Conservation (phyloP, 2,888 invertebrate species). For the Blastobasis adustella region DNA sequence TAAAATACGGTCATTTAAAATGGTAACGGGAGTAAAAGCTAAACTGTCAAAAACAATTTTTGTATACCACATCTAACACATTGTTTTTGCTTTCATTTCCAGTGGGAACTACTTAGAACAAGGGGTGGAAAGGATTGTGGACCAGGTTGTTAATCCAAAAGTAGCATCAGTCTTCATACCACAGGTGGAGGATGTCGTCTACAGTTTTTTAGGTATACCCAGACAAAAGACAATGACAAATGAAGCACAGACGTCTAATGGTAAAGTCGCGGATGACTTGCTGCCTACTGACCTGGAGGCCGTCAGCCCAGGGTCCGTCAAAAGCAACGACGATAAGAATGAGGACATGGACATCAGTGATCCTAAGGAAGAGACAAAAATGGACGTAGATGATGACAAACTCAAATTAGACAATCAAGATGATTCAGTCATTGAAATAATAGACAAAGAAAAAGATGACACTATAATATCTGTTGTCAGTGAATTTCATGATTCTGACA, state of each 20-base stretch:
- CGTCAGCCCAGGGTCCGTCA: conserved; percentile 86
- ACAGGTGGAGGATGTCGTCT: conserved; percentile 92
- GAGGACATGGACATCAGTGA: conserved; percentile 39
- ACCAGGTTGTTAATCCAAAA: conserved; percentile 96
- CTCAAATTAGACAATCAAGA: conserved; percentile 26
- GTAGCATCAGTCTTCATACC: conserved; percentile 91
- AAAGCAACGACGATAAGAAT: conserved; percentile 66
- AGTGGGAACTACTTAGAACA: conserved; percentile 92
- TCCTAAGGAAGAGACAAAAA: conserved; percentile 24
- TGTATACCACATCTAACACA: background rate
- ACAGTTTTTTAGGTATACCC: conserved; percentile 88
- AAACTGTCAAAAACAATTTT: no score
- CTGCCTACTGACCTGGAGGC: conserved; percentile 87
- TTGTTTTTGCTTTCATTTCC: conserved; percentile 24
- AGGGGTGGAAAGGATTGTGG: conserved; percentile 95
- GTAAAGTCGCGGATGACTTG: conserved; percentile 60
- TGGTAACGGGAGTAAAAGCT: no score
- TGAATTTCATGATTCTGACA: conserved; percentile 42
- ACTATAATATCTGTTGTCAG: conserved; percentile 72
- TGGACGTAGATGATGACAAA: conserved; percentile 42
- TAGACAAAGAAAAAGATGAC: conserved; percentile 45
- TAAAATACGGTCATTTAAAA: no score
- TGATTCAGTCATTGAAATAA: conserved; percentile 15
- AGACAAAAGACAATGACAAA: conserved; percentile 69
- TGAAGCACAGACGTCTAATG: conserved; percentile 45